Evolutionary conservation across 53 echinoderm and acorn worm species (phyloP), one percentile per base, ranked within the genome.

Genomic region (Pentamera pediparva): DNA sequence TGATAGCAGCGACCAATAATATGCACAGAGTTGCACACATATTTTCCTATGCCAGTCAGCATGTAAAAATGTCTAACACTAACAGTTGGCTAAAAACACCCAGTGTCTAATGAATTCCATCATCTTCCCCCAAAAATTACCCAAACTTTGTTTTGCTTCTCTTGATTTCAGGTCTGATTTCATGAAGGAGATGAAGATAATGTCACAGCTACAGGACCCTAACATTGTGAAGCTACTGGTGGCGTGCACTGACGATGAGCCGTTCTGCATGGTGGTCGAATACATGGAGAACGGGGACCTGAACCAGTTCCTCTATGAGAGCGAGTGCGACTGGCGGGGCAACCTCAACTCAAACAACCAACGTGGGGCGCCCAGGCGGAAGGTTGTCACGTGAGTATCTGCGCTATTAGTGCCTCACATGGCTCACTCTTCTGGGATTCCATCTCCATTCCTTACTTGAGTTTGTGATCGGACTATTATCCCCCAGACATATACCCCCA

Each of bases 181-280:
- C 83, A 87, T 92, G 89, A 98, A 98, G 34, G 98, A 98, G 50
- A 91, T 98, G 98, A 98, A 98, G 82, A 86, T 98, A 9, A 98
- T 98, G 98, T 91, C 98, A 0, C 98, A 98, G 74, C 81, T 98
- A 24, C 70, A 87, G 9, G 91, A 98, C 38, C 89, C 89, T 6
- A 98, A 98, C 89, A 98, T 98, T 41, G 98, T 98, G 8, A 82
- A 86, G 28, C 98, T 98, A 29, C 84, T 98, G 18, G 98, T 89
- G n/a, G 98, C 88, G 13, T 91, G 98, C 53, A 96, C 96, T 0
- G 89, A 91, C 35, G 92, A 98, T 22, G 92, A 92, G 21, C 91
- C 98, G 0, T 78, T 78, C 58, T 98, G 98, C 49, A 98, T 98
- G 98, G 81, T 98, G 19, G 98, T 96, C 0, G 91, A 91, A 43